Base-by-base conservation (phyloP, 2,113 vertebrate genomes). In the Psammodynastes pulverulentus region DNA sequence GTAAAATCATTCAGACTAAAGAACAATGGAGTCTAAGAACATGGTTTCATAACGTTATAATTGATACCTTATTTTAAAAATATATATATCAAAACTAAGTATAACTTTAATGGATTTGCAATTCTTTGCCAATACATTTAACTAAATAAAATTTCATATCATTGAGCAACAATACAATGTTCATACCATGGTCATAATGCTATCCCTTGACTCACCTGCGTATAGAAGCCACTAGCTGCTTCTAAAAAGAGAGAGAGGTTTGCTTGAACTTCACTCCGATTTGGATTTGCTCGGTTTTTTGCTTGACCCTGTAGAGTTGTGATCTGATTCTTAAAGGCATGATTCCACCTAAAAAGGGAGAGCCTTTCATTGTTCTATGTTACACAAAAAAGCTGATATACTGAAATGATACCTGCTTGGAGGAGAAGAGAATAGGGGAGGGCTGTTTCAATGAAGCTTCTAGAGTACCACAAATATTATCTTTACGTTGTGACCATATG, bases 301-400 rank as follows among this genome's bases (percentile, higher is more conserved):
- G 99, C 99, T 96, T 99, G 99, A 97, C 99, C 99, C 98, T 99
- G 99, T 93, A 99, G 98, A 48, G 99, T 99, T 43, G 99, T 99
- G 97, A 99, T 99, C 97, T 99, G 99, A 98, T 99, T 99, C 97
- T 99, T 99, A 96, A 99, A 99, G 94, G 99, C 99, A 96, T 99
- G 99, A 97, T 99, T 99, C 99, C 99, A 99, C 95, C 99, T 99
- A 97, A 91, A 96, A 95, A 91, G 96, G 96, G 96, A 96, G 88
- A 95, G 95, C 5, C 26, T 51, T 23, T 49, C n/a, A 94, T 89
- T 24, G 39, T 96, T 96, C 95, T 92, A 89, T 96, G 96, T 95
- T 95, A 89, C 96, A 93, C 94, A 94, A 89, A 94, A 97, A 87
- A 58, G 7, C 10, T 91, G 49, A 94, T 90, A 97, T 88, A 96